Evolutionary conservation across 2,888 invertebrate genomes (phyloP).

Genomic region (Nomada ferruginata): DNA sequence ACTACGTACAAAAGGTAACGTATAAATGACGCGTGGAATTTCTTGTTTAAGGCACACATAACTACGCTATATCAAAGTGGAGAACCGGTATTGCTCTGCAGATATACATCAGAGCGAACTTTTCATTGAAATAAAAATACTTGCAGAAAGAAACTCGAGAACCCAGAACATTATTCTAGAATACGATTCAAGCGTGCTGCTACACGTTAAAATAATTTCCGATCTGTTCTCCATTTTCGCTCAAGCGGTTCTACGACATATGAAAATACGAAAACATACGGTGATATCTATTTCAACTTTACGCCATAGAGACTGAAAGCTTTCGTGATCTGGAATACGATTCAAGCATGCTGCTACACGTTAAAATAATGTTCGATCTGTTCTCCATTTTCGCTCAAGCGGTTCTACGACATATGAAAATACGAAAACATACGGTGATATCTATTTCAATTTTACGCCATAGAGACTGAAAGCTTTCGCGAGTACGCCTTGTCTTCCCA

Average conservation of each 20-base stretch:
- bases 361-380: constrained; percentile 17
- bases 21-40: constrained; percentile 40
- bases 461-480: constrained; percentile 80
- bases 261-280: constrained; percentile 28
- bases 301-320: constrained; percentile 81
- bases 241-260: constrained; percentile 10
- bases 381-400: constrained; percentile 7
- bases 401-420: constrained; percentile 5
- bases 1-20: constrained; percentile 39
- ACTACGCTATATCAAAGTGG: constrained; percentile 24
- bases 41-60: constrained; percentile 22
- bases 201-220: constrained; percentile 18
- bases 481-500: constrained; percentile 89
- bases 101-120: constrained; percentile 21
- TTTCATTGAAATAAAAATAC: not conserved
- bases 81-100: constrained; percentile 7
- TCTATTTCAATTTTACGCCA: constrained; percentile 70
- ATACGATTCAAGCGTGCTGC: not conserved
- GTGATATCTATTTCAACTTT: constrained; percentile 38
- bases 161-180: not conserved
- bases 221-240: constrained; percentile 9
- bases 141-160: not conserved
- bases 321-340: constrained; percentile 69
- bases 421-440: constrained; percentile 34
- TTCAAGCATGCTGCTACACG: constrained; percentile 4